Base-by-base conservation (phyloP, 2,113 vertebrate genomes). In the Neogobius melanostomus region DNA sequence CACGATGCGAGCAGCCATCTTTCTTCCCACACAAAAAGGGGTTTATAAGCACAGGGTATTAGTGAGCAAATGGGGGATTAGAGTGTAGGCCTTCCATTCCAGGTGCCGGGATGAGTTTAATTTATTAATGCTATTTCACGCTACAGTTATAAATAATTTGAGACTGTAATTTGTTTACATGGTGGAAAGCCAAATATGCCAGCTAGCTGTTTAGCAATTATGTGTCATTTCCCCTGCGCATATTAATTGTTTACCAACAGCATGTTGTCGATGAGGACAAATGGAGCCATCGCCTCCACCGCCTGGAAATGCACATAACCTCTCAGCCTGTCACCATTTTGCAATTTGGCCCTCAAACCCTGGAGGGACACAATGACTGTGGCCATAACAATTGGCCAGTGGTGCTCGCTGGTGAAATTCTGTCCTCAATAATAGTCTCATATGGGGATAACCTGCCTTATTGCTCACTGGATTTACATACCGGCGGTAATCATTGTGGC, bases 381-480 rank as follows among this genome's bases (percentile, higher is more conserved):
- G 56, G 51, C 66, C 3, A 36, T 36, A 77, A 75, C 79, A 72
- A 77, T 84, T 80, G 79, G 87, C 88, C 82, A 43, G 62, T 76
- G 84, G 81, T 81, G 53, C 80, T 71, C 51, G 17, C 51, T 28
- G 64, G 44, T 69, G 74, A 85, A 80, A 70, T 80, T 67, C 75
- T 78, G 70, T 84, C 85, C 69, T 52, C 47, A 16, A 74, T 82
- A 86, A 88, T 89, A 85, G 54, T 76, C 71, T 79, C 81, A 75
- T 73, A 70, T 79, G 77, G 71, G 82, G 82, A 80, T 84, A 82
- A 87, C 83, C 72, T 75, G 77, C 69, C 82, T 84, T 87, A 88
- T 90, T 89, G 82, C 82, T 84, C 85, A 70, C 68, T 83, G 70
- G 87, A 90, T 89, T 87, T 89, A 88, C 86, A 90, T 89, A 83